Evolutionary conservation across 1,140 invertebrate genomes (phyloP), one percentile per base, ranked within the genome.

Genomic region (Lethocerus indicus): DNA sequence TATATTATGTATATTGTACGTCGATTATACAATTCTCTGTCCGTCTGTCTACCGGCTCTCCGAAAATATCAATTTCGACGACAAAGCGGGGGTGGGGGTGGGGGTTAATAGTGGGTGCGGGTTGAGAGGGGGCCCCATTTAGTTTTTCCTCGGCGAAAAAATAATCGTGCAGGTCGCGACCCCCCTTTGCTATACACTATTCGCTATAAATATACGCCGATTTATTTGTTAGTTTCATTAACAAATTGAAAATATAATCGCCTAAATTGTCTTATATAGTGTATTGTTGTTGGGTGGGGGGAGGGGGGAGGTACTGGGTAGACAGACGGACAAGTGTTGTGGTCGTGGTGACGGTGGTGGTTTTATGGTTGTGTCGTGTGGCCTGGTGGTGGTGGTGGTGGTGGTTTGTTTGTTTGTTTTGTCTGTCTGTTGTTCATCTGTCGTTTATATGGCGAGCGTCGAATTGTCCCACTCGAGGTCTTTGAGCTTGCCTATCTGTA

Each of bases 391-490:
- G 32, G n/a, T 18, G 9, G 27, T 16, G 16, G 16, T 23, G 6
- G n/a, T 7, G 20, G 18, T 7, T 6, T 16, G 28, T 48, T 49
- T 49, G 9, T 43, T 43, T 14, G 24, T 43, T 28, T 24, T 25
- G 32, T 29, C 9, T 9, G n/a, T 21, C 21, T 24, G 14, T n/a
- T 20, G 21, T 47, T 14, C 14, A n/a, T 9, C 24, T 27, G 50
- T 32, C 9, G 39, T 57, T 67, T 69, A 72, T 57, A 72, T 73
- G 51, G 68, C 67, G 35, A 74, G 64, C 41, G 67, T 73, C 39
- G 75, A 76, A 61, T 79, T 72, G 62, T 79, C 76, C 76, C 76
- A 79, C 57, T 79, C 76, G 35, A 79, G 61, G 26, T 61, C 63
- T 51, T 64, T 63, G 13, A 61, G 58, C 52, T 65, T 64, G 18